Percentiles rank a stretch among this genome's conserved stretches.
phyloP scores from a whole-genome alignment of 2,797 vertebrate species.

The Denticeps clupeoides region DNA sequence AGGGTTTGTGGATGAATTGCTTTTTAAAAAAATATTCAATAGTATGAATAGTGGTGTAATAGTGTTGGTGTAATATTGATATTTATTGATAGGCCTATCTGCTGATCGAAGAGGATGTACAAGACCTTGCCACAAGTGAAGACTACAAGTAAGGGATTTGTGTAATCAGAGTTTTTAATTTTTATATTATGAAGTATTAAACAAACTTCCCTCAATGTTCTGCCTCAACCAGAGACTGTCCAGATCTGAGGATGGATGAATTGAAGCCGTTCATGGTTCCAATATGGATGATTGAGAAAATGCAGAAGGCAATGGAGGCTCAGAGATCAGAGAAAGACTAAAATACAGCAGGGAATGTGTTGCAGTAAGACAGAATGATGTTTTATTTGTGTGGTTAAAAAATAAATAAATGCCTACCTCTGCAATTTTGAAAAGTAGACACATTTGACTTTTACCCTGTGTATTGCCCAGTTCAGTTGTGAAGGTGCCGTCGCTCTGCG shows the following conservation, averaged over 20 bases:
- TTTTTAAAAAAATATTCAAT: too few species aligned
- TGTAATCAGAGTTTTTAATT: not conserved
- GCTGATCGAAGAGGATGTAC: conserved; percentile 87
- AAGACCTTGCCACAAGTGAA: conserved; percentile 75
- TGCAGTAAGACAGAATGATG: too few species aligned
- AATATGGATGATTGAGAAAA: conserved; percentile 87
- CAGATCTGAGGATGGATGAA: conserved; percentile 81
- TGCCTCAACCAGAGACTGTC: conserved; percentile 61
- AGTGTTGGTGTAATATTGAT: not conserved
- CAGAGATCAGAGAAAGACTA: conserved; percentile 63
- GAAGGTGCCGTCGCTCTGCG: too few species aligned
- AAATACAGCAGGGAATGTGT: not conserved
- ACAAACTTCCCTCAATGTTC: not conserved
- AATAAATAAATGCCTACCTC: too few species aligned
- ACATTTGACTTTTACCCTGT: too few species aligned
- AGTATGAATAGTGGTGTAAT: too few species aligned
- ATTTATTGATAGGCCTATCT: conserved; percentile 74
- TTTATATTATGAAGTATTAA: not conserved
- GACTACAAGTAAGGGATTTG: conserved; percentile 77
- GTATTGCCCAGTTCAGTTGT: too few species aligned
- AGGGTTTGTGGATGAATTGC: too few species aligned
- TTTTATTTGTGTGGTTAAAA: too few species aligned
- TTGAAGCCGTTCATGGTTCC: conserved; percentile 82
- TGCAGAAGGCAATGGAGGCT: conserved; percentile 82
- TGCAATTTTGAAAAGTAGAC: too few species aligned